Percentiles rank a stretch among this genome's conserved stretches.
Conservation (phyloP, 2,888 invertebrate species). For the Gerosis bhagava region DNA sequence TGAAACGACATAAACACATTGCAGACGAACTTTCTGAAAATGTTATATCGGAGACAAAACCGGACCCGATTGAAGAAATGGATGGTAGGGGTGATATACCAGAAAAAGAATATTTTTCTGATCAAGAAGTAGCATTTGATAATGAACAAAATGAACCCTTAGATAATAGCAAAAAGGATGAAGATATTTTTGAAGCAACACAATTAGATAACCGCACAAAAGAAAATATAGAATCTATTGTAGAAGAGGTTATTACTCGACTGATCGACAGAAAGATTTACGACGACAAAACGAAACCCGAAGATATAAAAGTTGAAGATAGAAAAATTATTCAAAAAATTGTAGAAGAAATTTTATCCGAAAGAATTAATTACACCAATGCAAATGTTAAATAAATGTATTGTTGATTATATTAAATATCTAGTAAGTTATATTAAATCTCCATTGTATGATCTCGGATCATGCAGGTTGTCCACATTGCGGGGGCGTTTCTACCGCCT, state of each 20-base stretch:
- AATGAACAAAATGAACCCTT: slow-evolving; percentile 31
- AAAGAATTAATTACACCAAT: slow-evolving; percentile 64
- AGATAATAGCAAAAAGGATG: slow-evolving; percentile 25
- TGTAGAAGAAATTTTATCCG: slow-evolving; percentile 71
- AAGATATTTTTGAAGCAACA: slow-evolving; percentile 10
- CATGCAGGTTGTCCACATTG: too few relatives aligned
- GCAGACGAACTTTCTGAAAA: slow-evolving; percentile 59
- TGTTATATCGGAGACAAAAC: slow-evolving; percentile 52
- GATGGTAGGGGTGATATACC: slow-evolving; percentile 63
- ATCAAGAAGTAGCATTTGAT: slow-evolving; percentile 13
- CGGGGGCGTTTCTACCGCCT: too few relatives aligned
- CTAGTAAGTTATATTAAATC: background rate
- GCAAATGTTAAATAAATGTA: slow-evolving; percentile 22
- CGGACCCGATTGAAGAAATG: slow-evolving; percentile 44
- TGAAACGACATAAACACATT: slow-evolving; percentile 73
- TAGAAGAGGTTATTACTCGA: slow-evolving; percentile 72
- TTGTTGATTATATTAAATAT: background rate
- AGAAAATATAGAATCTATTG: slow-evolving; percentile 69
- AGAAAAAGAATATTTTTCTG: slow-evolving; percentile 40
- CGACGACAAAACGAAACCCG: slow-evolving; percentile 75
- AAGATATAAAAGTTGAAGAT: slow-evolving; percentile 70
- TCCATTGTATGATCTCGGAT: slow-evolving; percentile 19
- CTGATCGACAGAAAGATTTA: slow-evolving; percentile 77
- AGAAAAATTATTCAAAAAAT: slow-evolving; percentile 71
- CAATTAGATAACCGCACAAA: slow-evolving; percentile 45